phyloP scores from a whole-genome alignment of 1,140 invertebrate species.

The Antheraea mylitta region DNA sequence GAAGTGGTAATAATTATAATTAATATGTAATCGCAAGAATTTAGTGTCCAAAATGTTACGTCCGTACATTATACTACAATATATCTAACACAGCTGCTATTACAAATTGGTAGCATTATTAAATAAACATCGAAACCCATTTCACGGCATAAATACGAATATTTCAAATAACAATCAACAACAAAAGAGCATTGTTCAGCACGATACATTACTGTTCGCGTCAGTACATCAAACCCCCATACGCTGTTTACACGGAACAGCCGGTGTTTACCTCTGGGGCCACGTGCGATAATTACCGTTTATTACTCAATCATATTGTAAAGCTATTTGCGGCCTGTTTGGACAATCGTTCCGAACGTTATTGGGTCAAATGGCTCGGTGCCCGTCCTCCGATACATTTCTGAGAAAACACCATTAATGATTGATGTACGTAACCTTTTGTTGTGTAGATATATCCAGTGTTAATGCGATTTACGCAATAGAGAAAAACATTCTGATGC shows the following conservation, averaged over 20 bases:
- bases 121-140: neutral
- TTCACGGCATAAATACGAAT: neutral
- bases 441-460: neutral
- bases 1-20: too few relatives aligned
- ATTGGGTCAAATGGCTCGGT: slow-evolving; percentile 25
- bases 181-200: neutral
- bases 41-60: too few relatives aligned
- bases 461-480: too few relatives aligned
- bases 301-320: slow-evolving; percentile 65
- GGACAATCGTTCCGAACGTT: slow-evolving; percentile 24
- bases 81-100: neutral
- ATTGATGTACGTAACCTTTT: neutral
- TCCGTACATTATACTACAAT: too few relatives aligned
- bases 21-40: too few relatives aligned
- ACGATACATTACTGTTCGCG: slow-evolving; percentile 10
- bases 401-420: neutral
- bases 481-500: too few relatives aligned
- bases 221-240: slow-evolving; percentile 23
- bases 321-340: slow-evolving; percentile 56
- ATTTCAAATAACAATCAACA: slow-evolving; percentile 1
- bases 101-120: neutral
- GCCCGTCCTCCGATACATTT: slow-evolving; percentile 1
- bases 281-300: slow-evolving; percentile 63
- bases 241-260: slow-evolving; percentile 36
- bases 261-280: slow-evolving; percentile 45